A percentile compares a stretch with the other conserved stretches of the same genome.
These are phyloP conservation scores for Burhinus oedicnemus DNA, from an alignment of 2,113 vertebrate species.

Conservation along the genomic window DNA sequence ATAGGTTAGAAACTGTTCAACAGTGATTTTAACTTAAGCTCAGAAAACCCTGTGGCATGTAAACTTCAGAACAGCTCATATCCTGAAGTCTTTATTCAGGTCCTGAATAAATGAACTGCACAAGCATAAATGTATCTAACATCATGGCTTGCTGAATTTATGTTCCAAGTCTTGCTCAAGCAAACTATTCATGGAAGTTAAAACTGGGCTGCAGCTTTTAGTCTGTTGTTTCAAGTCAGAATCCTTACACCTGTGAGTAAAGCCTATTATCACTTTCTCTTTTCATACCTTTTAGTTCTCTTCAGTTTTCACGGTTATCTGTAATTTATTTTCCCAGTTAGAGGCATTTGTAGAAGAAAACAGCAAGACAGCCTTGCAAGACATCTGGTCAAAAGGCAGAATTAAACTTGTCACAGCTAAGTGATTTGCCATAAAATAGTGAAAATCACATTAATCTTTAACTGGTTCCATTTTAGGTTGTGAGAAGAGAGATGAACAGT, in stretches of 20 bases:
- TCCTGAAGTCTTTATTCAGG: neutral
- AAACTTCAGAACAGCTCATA: neutral
- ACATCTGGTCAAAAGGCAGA: neutral
- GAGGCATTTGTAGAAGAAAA: neutral
- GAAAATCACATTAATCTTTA: neutral
- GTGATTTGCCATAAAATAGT: constrained; percentile 1
- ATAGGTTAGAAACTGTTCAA: neutral
- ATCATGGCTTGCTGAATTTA: neutral
- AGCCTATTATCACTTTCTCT: neutral
- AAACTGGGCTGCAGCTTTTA: neutral
- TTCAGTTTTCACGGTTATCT: neutral
- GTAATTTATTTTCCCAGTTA: neutral
- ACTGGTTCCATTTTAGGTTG: neutral
- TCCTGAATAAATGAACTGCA: neutral
- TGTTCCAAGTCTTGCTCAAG: neutral
- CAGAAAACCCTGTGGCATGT: neutral
- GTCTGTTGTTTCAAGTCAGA: neutral
- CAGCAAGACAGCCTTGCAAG: neutral
- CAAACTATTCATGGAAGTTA: neutral
- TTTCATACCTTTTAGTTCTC: neutral
- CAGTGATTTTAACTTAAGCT: neutral
- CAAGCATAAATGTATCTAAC: neutral
- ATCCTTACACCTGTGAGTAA: neutral
- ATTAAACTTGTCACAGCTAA: constrained; percentile 34
- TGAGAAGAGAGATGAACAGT: neutral